Evolutionary conservation across 2,113 vertebrate species (phyloP), one percentile per base, ranked within the genome.

Genomic region (Sylvilagus bachmani): DNA sequence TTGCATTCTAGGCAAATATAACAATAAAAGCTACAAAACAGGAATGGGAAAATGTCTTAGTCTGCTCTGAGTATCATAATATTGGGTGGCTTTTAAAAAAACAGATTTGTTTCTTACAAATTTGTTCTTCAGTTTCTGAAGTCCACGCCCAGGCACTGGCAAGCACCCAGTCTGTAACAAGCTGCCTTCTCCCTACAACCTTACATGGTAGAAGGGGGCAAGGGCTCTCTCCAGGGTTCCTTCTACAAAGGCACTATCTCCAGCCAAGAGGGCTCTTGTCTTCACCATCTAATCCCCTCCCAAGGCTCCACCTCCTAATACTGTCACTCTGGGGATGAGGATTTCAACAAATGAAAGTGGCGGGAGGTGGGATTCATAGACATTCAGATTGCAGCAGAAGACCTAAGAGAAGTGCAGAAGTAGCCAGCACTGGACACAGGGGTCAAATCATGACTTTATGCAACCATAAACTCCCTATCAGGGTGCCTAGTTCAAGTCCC

Each of bases 1-100:
- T 53, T 67, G 16, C 38, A 86, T 62, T 93, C 33, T 29, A 88
- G 13, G 33, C 55, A 95, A 95, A 94, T 53, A 3, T 53, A 92
- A 95, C 67, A 94, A 74, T 10, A 44, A 70, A 89, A 91, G 3
- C 17, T 69, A 83, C 77, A 96, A 84, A 88, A 49, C 0, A 49
- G 55, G 33, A 67, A 73, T n/a, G 14, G 27, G 27, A 58, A 91
- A 71, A 11, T 33, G 27, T 73, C n/a, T 64, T 31, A 36, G 67
- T 55, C 55, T 87, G 22, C 4, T 66, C 62, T 36, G 44, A 74
- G 21, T 38, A 22, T 21, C 14, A 58, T 58, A 58, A 58, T 17
- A 75, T 5, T 87, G 36, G 51, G 17, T 86, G 19, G 11, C 12
- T 10, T 38, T 61, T 62, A 85, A 67, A 74, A 38, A 94, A 27